A percentile compares a stretch with the other conserved stretches of the same genome.
Conservation (phyloP, 1,140 invertebrate genomes). For the Drosophila funebris region DNA sequence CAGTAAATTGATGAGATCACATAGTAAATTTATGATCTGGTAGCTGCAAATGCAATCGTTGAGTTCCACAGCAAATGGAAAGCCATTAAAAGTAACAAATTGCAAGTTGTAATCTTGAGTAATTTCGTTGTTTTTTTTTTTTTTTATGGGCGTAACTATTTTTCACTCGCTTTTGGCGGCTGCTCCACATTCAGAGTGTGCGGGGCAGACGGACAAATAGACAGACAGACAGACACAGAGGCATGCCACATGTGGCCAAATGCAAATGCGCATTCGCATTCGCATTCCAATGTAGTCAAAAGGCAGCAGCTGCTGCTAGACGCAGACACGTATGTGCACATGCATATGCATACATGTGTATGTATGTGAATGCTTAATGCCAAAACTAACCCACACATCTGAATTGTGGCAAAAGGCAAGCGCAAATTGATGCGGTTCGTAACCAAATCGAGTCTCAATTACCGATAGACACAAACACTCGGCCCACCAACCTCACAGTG, state of each 20-base stretch:
- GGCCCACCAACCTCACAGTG: conserved; percentile 30
- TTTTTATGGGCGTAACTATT: conserved; percentile 41
- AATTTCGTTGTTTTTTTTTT: conserved; percentile 23
- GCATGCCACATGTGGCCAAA: conserved; percentile 44
- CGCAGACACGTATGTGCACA: background rate
- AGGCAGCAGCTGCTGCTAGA: conserved; percentile 22
- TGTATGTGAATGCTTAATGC: conserved; percentile 1
- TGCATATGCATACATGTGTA: conserved; percentile 4
- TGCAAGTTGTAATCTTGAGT: conserved; percentile 46
- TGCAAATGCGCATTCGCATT: conserved; percentile 55
- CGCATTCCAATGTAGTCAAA: conserved; percentile 31
- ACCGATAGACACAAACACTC: conserved; percentile 38
- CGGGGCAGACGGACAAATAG: background rate
- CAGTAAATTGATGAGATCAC: conserved; percentile 36
- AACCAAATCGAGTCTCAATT: conserved; percentile 52
- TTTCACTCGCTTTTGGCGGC: conserved; percentile 25
- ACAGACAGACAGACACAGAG: background rate
- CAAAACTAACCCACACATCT: conserved; percentile 37
- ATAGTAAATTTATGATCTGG: conserved; percentile 33
- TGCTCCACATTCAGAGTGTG: conserved; percentile 32
- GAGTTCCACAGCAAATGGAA: conserved; percentile 31
- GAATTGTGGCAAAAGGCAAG: conserved; percentile 35
- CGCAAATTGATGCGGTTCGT: conserved; percentile 49
- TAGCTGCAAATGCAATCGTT: conserved; percentile 22
- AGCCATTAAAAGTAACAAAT: conserved; percentile 50